Percentiles rank a stretch among this genome's conserved stretches.
These are phyloP conservation scores for Pelecanus crispus DNA, from an alignment of 2,113 vertebrate species.

Conservation along the genomic window DNA sequence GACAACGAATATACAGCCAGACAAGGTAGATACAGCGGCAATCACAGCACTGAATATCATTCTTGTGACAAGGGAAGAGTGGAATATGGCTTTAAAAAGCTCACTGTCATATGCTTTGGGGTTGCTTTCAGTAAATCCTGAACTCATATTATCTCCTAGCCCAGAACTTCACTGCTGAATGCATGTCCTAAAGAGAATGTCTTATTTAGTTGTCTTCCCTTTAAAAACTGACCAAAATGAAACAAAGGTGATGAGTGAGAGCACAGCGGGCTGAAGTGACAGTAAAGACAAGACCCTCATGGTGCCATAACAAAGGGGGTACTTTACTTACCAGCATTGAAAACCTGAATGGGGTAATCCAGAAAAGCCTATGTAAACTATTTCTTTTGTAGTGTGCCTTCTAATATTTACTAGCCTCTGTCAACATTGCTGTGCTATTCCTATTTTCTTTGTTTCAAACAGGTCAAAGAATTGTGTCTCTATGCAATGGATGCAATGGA, in stretches of 20 bases:
- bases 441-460: background rate
- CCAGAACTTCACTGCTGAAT: background rate
- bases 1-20: conserved; percentile 97
- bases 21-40: conserved; percentile 78
- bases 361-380: background rate
- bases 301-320: background rate
- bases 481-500: background rate
- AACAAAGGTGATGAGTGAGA: background rate
- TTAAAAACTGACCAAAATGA: background rate
- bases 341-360: background rate
- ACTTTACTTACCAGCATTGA: background rate
- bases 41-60: background rate
- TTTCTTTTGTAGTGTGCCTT: background rate
- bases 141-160: background rate
- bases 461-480: background rate
- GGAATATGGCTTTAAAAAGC: background rate
- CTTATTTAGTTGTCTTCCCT: background rate
- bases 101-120: background rate
- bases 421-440: background rate
- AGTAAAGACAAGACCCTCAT: background rate
- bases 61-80: background rate
- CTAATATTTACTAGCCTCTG: background rate
- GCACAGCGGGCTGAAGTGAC: background rate
- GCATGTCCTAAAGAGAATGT: background rate
- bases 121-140: background rate